Conservation (phyloP, 2,888 invertebrate species). For the Coleophora flavipennella region DNA sequence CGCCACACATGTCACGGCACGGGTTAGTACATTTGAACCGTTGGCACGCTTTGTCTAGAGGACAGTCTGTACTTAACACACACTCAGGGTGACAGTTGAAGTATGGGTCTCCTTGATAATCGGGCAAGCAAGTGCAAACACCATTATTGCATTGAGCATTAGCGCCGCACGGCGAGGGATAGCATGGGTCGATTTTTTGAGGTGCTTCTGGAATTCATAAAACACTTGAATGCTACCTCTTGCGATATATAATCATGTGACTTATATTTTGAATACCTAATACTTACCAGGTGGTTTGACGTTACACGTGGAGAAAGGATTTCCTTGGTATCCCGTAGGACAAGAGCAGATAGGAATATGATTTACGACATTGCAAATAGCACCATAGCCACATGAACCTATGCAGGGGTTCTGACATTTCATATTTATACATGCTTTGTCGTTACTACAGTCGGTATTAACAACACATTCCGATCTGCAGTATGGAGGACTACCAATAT, state of each 20-base stretch:
- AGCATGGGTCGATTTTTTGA: slow-evolving; percentile 75
- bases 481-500: slow-evolving; percentile 80
- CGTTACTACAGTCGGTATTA: slow-evolving; percentile 81
- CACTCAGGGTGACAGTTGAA: slow-evolving; percentile 87
- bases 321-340: slow-evolving; percentile 76
- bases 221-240: not conserved
- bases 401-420: slow-evolving; percentile 86
- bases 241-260: not conserved
- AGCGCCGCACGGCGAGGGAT: slow-evolving; percentile 84
- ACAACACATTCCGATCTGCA: slow-evolving; percentile 83
- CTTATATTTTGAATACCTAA: not conserved
- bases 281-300: slow-evolving; percentile 59
- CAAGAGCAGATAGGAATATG: slow-evolving; percentile 83
- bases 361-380: slow-evolving; percentile 82
- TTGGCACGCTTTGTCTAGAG: slow-evolving; percentile 82
- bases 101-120: slow-evolving; percentile 85
- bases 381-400: slow-evolving; percentile 82
- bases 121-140: slow-evolving; percentile 81
- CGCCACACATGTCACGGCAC: slow-evolving; percentile 86
- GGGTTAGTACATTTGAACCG: slow-evolving; percentile 88
- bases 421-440: slow-evolving; percentile 81
- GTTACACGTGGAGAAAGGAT: slow-evolving; percentile 81
- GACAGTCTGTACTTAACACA: slow-evolving; percentile 84
- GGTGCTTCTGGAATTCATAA: slow-evolving; percentile 38
- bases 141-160: slow-evolving; percentile 83